phyloP scores from a whole-genome alignment of 2,797 vertebrate species.

The Mormyrops boulengeri region DNA sequence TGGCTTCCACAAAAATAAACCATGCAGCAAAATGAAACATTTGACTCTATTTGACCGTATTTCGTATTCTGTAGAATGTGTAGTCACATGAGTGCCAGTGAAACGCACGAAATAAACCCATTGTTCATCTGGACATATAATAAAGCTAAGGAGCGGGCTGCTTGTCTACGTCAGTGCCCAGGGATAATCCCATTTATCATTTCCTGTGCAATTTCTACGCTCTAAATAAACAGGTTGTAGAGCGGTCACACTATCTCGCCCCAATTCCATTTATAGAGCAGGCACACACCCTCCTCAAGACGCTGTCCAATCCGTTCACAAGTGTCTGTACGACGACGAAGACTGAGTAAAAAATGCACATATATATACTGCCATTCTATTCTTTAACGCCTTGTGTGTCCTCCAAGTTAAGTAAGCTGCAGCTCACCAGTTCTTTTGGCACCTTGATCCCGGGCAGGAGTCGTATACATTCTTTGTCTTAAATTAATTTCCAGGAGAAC shows the following conservation, averaged over 20 bases:
- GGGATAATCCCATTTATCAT: neutral
- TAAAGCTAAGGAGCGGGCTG: neutral
- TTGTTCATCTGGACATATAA: neutral
- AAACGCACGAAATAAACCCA: neutral
- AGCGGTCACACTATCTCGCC: constrained; percentile 54
- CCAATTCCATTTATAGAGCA: constrained; percentile 74
- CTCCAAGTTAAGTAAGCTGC: constrained; percentile 59
- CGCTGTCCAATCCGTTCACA: constrained; percentile 73
- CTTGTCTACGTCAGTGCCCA: neutral
- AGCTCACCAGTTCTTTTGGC: constrained; percentile 49
- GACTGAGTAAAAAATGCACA: constrained; percentile 63
- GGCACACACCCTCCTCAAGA: constrained; percentile 55
- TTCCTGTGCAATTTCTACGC: constrained; percentile 35
- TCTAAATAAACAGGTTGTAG: constrained; percentile 29
- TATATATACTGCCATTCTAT: constrained; percentile 69
- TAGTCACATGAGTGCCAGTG: neutral
- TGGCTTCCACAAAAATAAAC: neutral
- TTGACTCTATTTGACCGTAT: neutral
- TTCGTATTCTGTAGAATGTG: neutral
- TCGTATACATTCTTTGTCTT: neutral
- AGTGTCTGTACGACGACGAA: constrained; percentile 60
- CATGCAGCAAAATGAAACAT: neutral
- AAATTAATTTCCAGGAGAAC: neutral
- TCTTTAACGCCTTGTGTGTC: constrained; percentile 52
- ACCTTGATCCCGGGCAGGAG: neutral